phyloP scores from a whole-genome alignment of 2,797 vertebrate genomes.

The Enteromius mattozi region DNA sequence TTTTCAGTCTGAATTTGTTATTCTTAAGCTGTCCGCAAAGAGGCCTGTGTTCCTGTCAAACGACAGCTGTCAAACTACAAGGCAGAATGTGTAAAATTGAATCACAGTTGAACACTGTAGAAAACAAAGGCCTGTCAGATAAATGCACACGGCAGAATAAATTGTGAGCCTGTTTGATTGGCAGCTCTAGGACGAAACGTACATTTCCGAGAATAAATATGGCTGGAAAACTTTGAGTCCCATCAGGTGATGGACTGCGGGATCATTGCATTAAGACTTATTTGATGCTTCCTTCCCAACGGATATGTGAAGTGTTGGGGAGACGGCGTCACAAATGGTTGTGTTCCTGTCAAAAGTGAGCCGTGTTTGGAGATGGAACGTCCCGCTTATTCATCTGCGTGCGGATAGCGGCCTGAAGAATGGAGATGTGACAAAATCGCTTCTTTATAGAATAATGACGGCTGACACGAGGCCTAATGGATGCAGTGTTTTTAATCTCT shows the following conservation, averaged over 20 bases:
- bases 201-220: slow-evolving; percentile 61
- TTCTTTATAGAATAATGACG: slow-evolving; percentile 84
- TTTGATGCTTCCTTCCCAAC: slow-evolving; percentile 73
- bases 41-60: slow-evolving; percentile 58
- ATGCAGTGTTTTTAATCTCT: slow-evolving; percentile 80
- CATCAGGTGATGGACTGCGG: slow-evolving; percentile 60
- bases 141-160: slow-evolving; percentile 60
- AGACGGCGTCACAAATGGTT: slow-evolving; percentile 76
- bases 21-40: slow-evolving; percentile 50
- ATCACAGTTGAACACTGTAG: slow-evolving; percentile 60
- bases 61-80: slow-evolving; percentile 63
- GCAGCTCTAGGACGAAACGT: slow-evolving; percentile 58
- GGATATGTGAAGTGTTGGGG: slow-evolving; percentile 71
- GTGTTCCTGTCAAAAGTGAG: slow-evolving; percentile 81
- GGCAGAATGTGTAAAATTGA: slow-evolving; percentile 64
- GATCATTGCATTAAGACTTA: slow-evolving; percentile 71
- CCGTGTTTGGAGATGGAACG: slow-evolving; percentile 80
- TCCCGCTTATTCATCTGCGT: slow-evolving; percentile 79
- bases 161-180: slow-evolving; percentile 60
- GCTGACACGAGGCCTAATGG: slow-evolving; percentile 78
- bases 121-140: slow-evolving; percentile 67
- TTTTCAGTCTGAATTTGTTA: slow-evolving; percentile 49
- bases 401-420: slow-evolving; percentile 77
- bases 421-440: slow-evolving; percentile 82
- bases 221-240: slow-evolving; percentile 57